phyloP scores from a whole-genome alignment of 1,140 invertebrate species.

The Orchestia grillus region DNA sequence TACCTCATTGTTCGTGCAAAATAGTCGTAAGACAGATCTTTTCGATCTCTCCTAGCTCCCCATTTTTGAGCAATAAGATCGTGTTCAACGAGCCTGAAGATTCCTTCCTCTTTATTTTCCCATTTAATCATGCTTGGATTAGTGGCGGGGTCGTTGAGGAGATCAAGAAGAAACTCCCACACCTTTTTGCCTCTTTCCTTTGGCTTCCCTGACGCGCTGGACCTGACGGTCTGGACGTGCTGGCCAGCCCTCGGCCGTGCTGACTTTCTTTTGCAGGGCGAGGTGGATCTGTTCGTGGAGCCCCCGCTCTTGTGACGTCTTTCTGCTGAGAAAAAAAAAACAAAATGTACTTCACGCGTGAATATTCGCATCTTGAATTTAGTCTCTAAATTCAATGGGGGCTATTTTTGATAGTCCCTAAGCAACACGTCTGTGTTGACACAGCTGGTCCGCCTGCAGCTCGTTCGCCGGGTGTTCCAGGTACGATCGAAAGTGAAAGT shows the following conservation, averaged over 20 bases:
- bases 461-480: neutral
- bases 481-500: neutral
- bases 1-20: conserved; percentile 61
- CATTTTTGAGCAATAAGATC: conserved; percentile 57
- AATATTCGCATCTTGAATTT: too few species aligned
- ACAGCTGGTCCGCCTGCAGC: neutral
- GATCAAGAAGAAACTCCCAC: conserved; percentile 58
- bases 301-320: neutral
- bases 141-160: conserved; percentile 48
- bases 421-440: neutral
- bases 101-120: conserved; percentile 53
- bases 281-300: neutral
- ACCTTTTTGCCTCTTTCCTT: conserved; percentile 48
- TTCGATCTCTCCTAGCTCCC: conserved; percentile 51
- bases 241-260: neutral
- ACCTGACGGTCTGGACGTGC: neutral
- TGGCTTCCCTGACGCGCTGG: neutral
- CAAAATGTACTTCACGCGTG: neutral
- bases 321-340: neutral
- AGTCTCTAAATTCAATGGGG: neutral
- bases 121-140: conserved; percentile 53
- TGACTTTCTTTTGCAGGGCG: neutral
- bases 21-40: conserved; percentile 57
- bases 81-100: conserved; percentile 45
- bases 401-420: neutral